Conservation (phyloP, 2,113 vertebrate species). For the Oostethus manadensis region DNA sequence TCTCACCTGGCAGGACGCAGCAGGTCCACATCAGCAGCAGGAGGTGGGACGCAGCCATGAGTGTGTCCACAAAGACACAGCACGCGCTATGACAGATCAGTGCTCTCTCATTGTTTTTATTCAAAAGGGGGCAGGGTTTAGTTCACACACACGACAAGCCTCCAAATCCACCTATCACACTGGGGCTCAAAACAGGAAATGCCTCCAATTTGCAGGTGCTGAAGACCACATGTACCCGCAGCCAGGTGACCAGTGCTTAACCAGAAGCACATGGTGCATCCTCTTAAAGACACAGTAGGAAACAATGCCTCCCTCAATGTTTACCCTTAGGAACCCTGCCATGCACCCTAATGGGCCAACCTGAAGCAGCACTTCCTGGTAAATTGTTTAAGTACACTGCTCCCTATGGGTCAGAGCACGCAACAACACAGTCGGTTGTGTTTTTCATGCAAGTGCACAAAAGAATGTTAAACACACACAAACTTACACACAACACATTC, state of each 20-base stretch:
- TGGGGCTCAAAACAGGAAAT: neutral
- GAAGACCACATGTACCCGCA: neutral
- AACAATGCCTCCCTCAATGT: too few species aligned
- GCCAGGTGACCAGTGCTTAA: neutral
- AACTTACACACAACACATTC: slow-evolving; percentile 2
- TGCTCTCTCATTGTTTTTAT: too few species aligned
- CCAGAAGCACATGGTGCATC: too few species aligned
- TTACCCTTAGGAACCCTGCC: too few species aligned
- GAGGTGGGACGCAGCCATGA: slow-evolving; percentile 46
- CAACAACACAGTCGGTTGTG: neutral
- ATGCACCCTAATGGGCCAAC: too few species aligned
- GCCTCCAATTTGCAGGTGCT: neutral
- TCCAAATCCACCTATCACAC: neutral
- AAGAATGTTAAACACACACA: slow-evolving; percentile 4
- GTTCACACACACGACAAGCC: neutral
- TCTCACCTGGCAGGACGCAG: slow-evolving; percentile 58
- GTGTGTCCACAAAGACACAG: too few species aligned
- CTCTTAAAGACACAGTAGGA: too few species aligned
- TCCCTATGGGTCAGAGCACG: too few species aligned
- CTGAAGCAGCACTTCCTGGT: too few species aligned
- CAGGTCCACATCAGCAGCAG: slow-evolving; percentile 52
- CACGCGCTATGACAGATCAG: too few species aligned
- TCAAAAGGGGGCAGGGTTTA: neutral
- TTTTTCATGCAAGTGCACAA: neutral
- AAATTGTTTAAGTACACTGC: too few species aligned